A percentile compares a stretch with the other conserved stretches of the same genome.
These are phyloP conservation scores for Acanthosepion lycidas DNA, from an alignment of 2,888 invertebrate species.

Conservation along the genomic window DNA sequence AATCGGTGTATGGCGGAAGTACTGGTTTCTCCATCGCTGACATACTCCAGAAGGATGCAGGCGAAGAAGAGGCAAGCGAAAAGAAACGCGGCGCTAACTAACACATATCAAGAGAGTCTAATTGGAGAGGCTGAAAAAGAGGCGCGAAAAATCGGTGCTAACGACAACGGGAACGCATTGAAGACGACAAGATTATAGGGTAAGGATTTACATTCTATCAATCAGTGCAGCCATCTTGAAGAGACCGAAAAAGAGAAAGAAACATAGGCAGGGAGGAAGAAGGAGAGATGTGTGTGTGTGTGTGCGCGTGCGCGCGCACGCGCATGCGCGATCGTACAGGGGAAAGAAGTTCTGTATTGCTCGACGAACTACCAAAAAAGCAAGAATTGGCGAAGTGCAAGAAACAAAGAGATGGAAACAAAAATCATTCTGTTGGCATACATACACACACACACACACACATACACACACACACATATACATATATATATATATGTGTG, in stretches of 20 bases:
- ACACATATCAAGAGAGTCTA: constrained; percentile 44
- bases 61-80: not conserved
- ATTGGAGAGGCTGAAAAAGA: constrained; percentile 41
- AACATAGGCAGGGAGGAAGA: not conserved
- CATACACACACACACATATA: too few species aligned
- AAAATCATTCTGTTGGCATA: too few species aligned
- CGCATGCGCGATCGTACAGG: too few species aligned
- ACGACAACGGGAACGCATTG: constrained; percentile 21
- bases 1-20: not conserved
- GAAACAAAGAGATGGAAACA: too few species aligned
- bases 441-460: too few species aligned
- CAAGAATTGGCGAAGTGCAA: too few species aligned
- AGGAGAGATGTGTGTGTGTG: not conserved
- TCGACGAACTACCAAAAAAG: too few species aligned
- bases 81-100: constrained; percentile 45
- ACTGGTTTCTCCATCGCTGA: not conserved
- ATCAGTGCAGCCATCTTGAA: not conserved
- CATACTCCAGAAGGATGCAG: not conserved
- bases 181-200: not conserved
- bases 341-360: too few species aligned
- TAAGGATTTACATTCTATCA: constrained; percentile 11
- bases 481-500: too few species aligned
- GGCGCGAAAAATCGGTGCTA: constrained; percentile 15
- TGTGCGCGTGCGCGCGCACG: too few species aligned
- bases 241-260: not conserved